These are phyloP conservation scores for Diphyllodes magnificus DNA, from an alignment of 2,113 vertebrate genomes.

Conservation along the genomic window DNA sequence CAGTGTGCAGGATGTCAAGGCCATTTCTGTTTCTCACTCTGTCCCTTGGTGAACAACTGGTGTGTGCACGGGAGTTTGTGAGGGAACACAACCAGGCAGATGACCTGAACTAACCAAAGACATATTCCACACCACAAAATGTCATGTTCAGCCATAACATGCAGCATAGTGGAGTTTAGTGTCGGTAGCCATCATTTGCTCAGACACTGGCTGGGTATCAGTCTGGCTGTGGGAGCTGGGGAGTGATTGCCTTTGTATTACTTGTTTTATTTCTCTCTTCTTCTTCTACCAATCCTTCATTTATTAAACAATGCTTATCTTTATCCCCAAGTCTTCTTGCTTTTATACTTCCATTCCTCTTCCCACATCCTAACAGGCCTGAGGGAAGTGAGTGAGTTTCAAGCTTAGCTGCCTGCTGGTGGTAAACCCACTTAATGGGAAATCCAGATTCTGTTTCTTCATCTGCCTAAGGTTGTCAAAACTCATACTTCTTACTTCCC, in stretches of 20 bases:
- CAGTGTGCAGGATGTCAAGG: neutral
- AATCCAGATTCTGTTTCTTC: neutral
- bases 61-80: neutral
- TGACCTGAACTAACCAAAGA: neutral
- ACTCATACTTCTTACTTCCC: neutral
- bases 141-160: neutral
- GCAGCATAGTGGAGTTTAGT: accelerated
- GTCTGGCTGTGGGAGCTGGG: neutral
- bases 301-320: neutral
- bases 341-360: neutral
- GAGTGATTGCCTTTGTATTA: neutral
- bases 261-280: neutral
- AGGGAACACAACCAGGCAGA: neutral
- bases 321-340: neutral
- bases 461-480: neutral
- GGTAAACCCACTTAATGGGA: neutral
- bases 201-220: neutral
- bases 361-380: neutral
- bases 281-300: neutral
- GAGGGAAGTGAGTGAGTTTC: accelerated
- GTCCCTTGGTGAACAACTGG: neutral
- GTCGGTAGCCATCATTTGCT: neutral
- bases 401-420: neutral
- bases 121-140: neutral
- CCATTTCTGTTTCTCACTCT: neutral